These are phyloP conservation scores for Emydura subglobosa DNA, from an alignment of 2,113 vertebrate genomes.

Conservation along the genomic window DNA sequence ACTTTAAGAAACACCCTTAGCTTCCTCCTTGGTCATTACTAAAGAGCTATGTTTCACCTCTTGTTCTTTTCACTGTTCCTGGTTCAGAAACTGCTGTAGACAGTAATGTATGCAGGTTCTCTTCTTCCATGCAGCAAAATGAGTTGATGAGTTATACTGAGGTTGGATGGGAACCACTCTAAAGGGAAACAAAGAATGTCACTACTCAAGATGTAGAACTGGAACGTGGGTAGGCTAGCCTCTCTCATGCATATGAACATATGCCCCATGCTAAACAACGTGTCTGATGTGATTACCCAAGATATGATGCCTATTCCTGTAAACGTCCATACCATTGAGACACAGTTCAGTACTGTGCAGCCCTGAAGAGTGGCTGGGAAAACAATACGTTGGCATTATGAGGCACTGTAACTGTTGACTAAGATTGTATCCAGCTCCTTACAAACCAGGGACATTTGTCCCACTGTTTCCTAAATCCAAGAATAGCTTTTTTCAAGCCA, in stretches of 20 bases:
- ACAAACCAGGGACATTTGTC: neutral
- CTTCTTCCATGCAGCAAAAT: neutral
- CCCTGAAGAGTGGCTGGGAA: neutral
- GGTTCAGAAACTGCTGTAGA: neutral
- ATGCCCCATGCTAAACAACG: neutral
- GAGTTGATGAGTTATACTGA: neutral
- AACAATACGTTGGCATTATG: neutral
- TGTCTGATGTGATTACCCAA: neutral
- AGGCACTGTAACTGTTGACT: neutral
- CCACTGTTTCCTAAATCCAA: neutral
- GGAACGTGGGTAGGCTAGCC: too few species aligned
- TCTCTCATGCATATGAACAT: neutral
- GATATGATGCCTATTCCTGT: neutral
- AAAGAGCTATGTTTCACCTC: neutral
- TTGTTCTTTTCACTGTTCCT: neutral
- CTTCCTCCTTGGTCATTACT: neutral
- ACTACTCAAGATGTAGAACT: neutral
- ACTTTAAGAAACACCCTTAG: neutral
- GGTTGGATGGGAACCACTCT: neutral
- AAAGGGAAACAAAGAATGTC: neutral
- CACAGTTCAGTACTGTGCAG: fast-evolving
- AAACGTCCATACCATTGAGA: neutral
- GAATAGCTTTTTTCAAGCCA: neutral
- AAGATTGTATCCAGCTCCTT: neutral
- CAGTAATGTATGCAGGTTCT: fast-evolving